These are phyloP conservation scores for Neosilurus mollespiculum DNA, from an alignment of 2,797 vertebrate genomes.

Conservation along the genomic window DNA sequence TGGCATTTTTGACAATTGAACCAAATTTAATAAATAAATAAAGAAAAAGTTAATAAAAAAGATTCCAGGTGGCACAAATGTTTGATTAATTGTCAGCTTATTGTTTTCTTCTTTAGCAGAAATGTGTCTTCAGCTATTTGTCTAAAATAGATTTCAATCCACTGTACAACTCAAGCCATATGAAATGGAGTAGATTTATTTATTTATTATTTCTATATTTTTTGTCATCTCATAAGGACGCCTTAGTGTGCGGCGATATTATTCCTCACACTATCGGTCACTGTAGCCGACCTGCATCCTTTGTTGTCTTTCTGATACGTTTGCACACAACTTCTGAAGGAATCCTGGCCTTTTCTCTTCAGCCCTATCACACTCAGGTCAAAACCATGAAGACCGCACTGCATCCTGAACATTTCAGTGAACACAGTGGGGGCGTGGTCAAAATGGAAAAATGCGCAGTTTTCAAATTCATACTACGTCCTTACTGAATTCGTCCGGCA, in stretches of 20 bases:
- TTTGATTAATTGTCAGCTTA: slow-evolving; percentile 64
- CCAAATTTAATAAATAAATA: background rate
- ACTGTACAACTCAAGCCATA: slow-evolving; percentile 29
- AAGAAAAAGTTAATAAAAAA: background rate
- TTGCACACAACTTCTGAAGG: background rate
- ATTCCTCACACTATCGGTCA: background rate
- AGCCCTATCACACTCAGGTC: too few species aligned
- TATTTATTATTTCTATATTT: slow-evolving; percentile 8
- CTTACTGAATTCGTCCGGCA: too few species aligned
- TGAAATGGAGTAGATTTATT: background rate
- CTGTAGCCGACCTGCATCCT: background rate
- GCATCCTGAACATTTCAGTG: too few species aligned
- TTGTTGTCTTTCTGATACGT: background rate
- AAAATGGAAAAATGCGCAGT: too few species aligned
- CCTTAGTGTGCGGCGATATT: background rate
- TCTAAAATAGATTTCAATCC: slow-evolving; percentile 43
- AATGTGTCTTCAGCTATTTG: slow-evolving; percentile 78
- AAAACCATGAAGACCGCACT: too few species aligned
- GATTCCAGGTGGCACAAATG: slow-evolving; percentile 48
- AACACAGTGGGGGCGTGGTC: too few species aligned
- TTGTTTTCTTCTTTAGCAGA: slow-evolving; percentile 54
- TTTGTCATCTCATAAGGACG: background rate
- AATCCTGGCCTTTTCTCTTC: background rate
- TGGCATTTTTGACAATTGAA: background rate
- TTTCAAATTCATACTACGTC: too few species aligned